These are phyloP conservation scores for Orchestia grillus DNA, from an alignment of 1,140 invertebrate genomes.

Conservation along the genomic window DNA sequence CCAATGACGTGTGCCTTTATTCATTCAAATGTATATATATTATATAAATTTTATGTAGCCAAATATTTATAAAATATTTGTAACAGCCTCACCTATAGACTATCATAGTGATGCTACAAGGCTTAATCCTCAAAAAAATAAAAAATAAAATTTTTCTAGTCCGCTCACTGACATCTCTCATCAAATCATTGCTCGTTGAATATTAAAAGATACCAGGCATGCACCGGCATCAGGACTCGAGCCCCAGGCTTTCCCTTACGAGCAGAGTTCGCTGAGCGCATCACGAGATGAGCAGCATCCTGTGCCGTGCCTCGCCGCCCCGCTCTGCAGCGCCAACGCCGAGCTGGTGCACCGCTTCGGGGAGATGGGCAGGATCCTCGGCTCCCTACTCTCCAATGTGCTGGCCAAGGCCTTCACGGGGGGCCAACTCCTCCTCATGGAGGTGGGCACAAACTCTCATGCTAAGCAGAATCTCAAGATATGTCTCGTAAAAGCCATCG, in stretches of 20 bases:
- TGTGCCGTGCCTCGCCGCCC: neutral
- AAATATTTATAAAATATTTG: too few species aligned
- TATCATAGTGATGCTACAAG: too few species aligned
- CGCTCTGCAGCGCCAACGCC: neutral
- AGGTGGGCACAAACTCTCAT: neutral
- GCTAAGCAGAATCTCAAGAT: neutral
- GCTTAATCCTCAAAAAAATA: too few species aligned
- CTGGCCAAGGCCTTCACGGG: constrained; percentile 45
- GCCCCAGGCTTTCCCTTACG: neutral
- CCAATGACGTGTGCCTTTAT: too few species aligned
- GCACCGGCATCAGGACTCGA: neutral
- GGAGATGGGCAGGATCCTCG: constrained; percentile 15
- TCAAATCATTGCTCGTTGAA: neutral
- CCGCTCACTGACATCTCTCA: neutral
- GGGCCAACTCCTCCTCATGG: neutral
- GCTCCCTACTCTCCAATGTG: constrained; percentile 23
- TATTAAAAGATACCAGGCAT: neutral
- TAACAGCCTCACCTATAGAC: too few species aligned
- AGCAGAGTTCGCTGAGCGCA: constrained; percentile 12
- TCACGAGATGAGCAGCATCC: neutral
- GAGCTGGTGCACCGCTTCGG: constrained; percentile 12
- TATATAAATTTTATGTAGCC: too few species aligned
- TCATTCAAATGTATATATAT: too few species aligned
- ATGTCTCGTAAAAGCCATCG: too few species aligned
- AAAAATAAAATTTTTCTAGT: neutral